Conservation (phyloP, 2,888 invertebrate species). For the Hartigia nigra region DNA sequence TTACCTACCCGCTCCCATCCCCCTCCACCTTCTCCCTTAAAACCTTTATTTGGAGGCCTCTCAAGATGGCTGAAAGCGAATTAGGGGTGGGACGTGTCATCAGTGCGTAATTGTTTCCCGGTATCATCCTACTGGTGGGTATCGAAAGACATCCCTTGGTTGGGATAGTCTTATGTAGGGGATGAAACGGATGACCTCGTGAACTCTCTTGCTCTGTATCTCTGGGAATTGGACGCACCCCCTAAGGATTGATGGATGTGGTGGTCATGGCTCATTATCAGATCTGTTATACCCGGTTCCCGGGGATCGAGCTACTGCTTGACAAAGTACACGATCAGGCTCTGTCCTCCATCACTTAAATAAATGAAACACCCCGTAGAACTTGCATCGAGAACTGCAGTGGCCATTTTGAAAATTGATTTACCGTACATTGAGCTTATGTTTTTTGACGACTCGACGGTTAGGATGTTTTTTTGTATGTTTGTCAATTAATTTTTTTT, state of each 20-base stretch:
- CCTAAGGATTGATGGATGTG: slow-evolving; percentile 53
- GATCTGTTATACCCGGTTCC: slow-evolving; percentile 51
- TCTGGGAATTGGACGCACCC: neutral
- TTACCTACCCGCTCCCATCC: neutral
- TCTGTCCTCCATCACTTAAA: slow-evolving; percentile 30
- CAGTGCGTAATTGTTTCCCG: slow-evolving; percentile 48
- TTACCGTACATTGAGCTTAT: neutral
- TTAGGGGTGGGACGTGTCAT: slow-evolving; percentile 17
- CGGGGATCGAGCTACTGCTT: slow-evolving; percentile 34
- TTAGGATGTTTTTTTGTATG: fast-evolving
- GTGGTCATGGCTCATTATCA: slow-evolving; percentile 51
- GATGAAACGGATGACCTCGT: neutral
- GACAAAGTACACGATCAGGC: slow-evolving; percentile 40
- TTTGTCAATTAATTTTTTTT: neutral
- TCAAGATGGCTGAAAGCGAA: neutral
- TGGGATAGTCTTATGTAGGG: neutral
- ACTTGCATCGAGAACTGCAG: neutral
- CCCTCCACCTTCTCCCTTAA: neutral
- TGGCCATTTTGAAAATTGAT: neutral
- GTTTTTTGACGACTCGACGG: neutral
- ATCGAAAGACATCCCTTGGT: neutral
- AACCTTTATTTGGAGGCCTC: neutral
- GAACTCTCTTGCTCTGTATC: neutral
- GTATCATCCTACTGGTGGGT: slow-evolving; percentile 19
- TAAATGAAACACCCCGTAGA: neutral